Evolutionary conservation across 2,113 vertebrate species (phyloP), one percentile per base, ranked within the genome.

Genomic region (Crotalus horridus): DNA sequence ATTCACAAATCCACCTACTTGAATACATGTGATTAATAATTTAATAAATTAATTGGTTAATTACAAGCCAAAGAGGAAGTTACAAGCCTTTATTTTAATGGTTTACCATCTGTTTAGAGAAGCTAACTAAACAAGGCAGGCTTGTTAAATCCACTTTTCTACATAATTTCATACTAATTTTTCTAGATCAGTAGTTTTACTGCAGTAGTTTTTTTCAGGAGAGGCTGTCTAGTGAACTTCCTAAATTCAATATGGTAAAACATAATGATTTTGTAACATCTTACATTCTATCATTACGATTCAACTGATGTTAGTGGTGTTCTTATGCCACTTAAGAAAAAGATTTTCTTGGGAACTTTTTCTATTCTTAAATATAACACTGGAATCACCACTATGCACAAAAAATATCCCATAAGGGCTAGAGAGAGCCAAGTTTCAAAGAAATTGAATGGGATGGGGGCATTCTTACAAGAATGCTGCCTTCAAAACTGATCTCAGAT

Each of bases 1-100:
- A 92, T n/a, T 89, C 48, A 55, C 1, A 21, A 26, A 89, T 29
- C n/a, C 94, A 89, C 39, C 69, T 93, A 7, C 23, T 92, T 88
- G 9, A 94, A 7, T 51, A 86, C 87, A 85, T 95, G 64, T 92
- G 91, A 87, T 94, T 95, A 51, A 90, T 56, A 61, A 90, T 92
- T 93, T 91, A 89, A 46, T 69, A 94, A 89, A 53, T 64, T 92
- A 90, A 89, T 90, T n/a, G 88, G 11, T 89, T 43, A 43, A 94
- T 64, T 92, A 69, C 55, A 94, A 91, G 59, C 39, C 64, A n/a
- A 95, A 94, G 15, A 95, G 61, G 91, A 94, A 92, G 15, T 33
- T 64, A 90, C 69, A 56, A 24, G 91, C 11, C 0, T 17, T 59
- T 0, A 6, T 88, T 23, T 26, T 33, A 7, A 4, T 20, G 55